Evolutionary conservation across 2,113 vertebrate genomes (phyloP).

Genomic region (Xerus inauris): DNA sequence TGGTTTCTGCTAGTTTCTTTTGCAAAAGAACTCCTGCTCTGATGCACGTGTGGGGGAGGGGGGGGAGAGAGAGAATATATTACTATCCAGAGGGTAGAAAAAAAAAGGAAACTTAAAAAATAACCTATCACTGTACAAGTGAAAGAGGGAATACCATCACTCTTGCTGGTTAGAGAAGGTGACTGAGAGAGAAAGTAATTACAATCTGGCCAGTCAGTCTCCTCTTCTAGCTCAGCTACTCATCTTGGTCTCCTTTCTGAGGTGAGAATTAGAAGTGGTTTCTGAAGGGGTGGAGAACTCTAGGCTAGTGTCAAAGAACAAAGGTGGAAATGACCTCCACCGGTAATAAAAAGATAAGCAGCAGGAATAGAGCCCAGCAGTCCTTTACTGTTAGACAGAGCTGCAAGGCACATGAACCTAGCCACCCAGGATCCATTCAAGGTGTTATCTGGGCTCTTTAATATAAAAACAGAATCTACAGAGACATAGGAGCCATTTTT

Average conservation of each 20-base stretch:
- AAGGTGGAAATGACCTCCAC: constrained; percentile 75
- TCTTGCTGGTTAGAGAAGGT: constrained; percentile 50
- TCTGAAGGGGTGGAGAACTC: constrained; percentile 64
- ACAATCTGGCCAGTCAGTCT: constrained; percentile 45
- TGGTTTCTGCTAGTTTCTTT: constrained; percentile 51
- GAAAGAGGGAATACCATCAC: constrained; percentile 40
- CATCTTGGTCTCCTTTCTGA: constrained; percentile 68
- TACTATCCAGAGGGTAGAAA: constrained; percentile 21
- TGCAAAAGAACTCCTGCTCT: constrained; percentile 56
- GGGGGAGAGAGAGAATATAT: not conserved
- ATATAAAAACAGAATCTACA: constrained; percentile 33
- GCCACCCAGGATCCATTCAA: not conserved
- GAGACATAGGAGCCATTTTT: not conserved
- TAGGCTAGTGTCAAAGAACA: constrained; percentile 68
- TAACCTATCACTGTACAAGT: constrained; percentile 9
- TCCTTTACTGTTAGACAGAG: not conserved
- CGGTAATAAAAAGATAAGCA: constrained; percentile 23
- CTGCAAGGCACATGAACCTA: not conserved
- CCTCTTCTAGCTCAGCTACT: not conserved
- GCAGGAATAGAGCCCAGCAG: constrained; percentile 35
- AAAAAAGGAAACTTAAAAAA: constrained; percentile 34
- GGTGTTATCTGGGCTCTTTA: constrained; percentile 1
- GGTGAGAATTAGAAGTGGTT: constrained; percentile 81
- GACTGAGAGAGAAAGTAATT: constrained; percentile 62
- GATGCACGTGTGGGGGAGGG: not conserved